phyloP scores from a whole-genome alignment of 1,140 invertebrate species.

The Anastatus disparis region DNA sequence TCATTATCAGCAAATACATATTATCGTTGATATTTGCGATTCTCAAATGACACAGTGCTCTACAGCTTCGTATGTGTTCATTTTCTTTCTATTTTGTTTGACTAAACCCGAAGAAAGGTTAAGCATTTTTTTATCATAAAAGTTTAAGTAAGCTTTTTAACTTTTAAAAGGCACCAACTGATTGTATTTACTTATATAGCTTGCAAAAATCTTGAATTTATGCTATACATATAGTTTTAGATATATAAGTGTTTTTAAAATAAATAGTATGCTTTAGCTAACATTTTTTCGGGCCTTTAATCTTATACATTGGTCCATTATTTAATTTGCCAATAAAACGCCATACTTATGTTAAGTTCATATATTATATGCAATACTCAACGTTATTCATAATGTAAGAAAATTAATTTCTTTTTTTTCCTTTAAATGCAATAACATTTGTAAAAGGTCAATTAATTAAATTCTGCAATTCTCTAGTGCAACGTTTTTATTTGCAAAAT shows the following conservation, averaged over 20 bases:
- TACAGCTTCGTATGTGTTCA: not conserved
- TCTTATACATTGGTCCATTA: slow-evolving; percentile 1
- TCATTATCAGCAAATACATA: not conserved
- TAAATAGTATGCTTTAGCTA: not conserved
- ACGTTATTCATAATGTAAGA: no score
- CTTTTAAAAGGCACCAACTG: slow-evolving; percentile 27
- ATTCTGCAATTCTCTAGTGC: not conserved
- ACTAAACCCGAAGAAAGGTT: slow-evolving; percentile 17
- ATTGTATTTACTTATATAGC: slow-evolving; percentile 10
- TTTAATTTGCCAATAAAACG: slow-evolving; percentile 34
- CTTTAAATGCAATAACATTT: not conserved
- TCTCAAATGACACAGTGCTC: slow-evolving; percentile 5
- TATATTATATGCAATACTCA: no score
- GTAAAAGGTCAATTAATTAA: not conserved
- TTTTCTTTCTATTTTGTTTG: not conserved
- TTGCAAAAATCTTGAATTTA: not conserved
- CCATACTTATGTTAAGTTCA: no score
- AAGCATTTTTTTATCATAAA: no score
- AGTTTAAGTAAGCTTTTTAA: not conserved
- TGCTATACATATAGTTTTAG: not conserved
- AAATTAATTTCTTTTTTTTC: not conserved
- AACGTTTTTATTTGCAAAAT: slow-evolving; percentile 34
- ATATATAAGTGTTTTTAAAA: slow-evolving; percentile 6
- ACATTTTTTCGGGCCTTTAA: slow-evolving; percentile 9
- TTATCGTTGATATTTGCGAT: slow-evolving; percentile 13